Percentiles rank a stretch among this genome's conserved stretches.
phyloP scores from a whole-genome alignment of 2,797 vertebrate species.

The Diglossa cyanea region DNA sequence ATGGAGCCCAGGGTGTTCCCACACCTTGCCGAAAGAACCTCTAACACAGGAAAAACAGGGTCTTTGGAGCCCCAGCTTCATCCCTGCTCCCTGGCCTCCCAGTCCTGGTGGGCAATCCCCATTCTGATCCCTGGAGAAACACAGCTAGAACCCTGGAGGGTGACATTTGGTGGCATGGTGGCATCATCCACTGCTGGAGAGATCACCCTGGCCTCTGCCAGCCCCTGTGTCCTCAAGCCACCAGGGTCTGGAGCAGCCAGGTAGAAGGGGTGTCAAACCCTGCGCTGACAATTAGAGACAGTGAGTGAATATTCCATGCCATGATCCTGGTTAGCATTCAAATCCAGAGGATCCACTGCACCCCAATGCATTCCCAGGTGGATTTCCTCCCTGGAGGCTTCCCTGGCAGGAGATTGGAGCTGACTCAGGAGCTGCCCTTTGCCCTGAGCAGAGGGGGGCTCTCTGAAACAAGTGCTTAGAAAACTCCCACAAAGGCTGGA shows the following conservation, averaged over 20 bases:
- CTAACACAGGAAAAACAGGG: rapidly evolving
- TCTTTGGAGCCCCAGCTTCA: background rate
- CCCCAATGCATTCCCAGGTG: rapidly evolving
- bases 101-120: rapidly evolving
- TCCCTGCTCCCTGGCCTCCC: background rate
- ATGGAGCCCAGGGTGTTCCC: rapidly evolving
- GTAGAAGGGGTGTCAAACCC: background rate
- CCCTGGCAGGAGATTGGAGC: background rate
- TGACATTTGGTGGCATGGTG: background rate
- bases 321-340: background rate
- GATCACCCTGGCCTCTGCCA: background rate
- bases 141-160: rapidly evolving
- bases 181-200: background rate
- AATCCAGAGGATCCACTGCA: background rate
- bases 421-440: constrained; percentile 4
- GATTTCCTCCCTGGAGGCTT: rapidly evolving
- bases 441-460: background rate
- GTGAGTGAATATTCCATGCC: background rate
- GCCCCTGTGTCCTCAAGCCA: rapidly evolving
- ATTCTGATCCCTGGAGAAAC: background rate
- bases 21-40: background rate
- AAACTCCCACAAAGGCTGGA: constrained; percentile 12
- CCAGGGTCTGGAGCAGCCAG: rapidly evolving
- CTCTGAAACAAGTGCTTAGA: background rate
- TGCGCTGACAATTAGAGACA: background rate